Conservation (phyloP, 2,888 invertebrate species). For the Heterodera filipjevi region DNA sequence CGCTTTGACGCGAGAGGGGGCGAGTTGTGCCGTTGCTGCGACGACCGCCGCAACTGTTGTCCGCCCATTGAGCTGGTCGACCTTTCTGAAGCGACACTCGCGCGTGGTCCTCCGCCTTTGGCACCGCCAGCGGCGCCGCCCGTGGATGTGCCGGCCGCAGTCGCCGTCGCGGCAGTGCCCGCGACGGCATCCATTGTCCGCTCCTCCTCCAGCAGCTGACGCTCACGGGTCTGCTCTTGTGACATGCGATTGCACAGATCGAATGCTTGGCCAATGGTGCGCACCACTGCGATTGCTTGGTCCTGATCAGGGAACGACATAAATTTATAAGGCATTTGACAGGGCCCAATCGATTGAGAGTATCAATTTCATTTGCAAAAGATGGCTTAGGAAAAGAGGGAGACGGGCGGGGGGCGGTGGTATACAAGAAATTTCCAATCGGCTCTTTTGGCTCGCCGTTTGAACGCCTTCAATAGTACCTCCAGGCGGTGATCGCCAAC, state of each 20-base stretch:
- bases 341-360: no score
- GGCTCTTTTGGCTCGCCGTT: not conserved
- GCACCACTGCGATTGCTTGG: conserved; percentile 95
- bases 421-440: no score
- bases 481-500: conserved; percentile 64
- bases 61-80: conserved; percentile 12
- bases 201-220: conserved; percentile 38
- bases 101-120: not conserved
- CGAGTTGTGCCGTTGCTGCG: conserved; percentile 36
- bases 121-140: conserved; percentile 23
- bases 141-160: not conserved
- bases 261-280: conserved; percentile 97
- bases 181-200: conserved; percentile 21
- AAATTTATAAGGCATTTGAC: no score
- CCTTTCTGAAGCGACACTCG: not conserved
- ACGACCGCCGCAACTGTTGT: not conserved
- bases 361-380: no score
- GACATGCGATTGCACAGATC: conserved; percentile 90
- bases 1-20: conserved; percentile 35
- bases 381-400: not conserved
- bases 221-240: conserved; percentile 64
- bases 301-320: conserved; percentile 52
- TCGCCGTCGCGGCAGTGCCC: conserved; percentile 5
- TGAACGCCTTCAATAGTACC: not conserved
- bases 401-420: not conserved